Evolutionary conservation across 2,113 vertebrate genomes (phyloP).

Genomic region (Lamprologus ornatipinnis): DNA sequence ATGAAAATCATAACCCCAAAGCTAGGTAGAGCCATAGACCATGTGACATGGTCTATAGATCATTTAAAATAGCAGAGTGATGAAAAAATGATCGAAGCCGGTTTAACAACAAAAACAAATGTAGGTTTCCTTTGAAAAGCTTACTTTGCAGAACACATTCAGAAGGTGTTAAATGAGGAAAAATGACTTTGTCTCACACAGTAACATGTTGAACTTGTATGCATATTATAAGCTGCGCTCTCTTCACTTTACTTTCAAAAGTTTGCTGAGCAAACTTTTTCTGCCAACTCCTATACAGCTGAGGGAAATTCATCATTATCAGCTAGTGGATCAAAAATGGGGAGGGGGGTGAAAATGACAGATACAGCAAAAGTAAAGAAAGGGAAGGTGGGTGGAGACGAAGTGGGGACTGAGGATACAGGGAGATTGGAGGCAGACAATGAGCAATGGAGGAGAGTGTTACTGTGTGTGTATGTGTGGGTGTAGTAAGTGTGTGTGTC

Average conservation of each 20-base stretch:
- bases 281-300: conserved; percentile 47
- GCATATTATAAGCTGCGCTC: conserved; percentile 43
- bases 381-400: conserved; percentile 55
- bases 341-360: conserved; percentile 59
- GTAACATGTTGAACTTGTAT: conserved; percentile 36
- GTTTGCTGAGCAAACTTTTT: conserved; percentile 62
- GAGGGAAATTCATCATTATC: conserved; percentile 67
- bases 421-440: conserved; percentile 53
- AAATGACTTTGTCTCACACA: conserved; percentile 34
- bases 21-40: not conserved
- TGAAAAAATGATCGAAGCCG: not conserved
- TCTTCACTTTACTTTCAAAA: conserved; percentile 51
- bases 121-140: conserved; percentile 7
- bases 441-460: conserved; percentile 41
- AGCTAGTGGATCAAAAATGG: conserved; percentile 62
- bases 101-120: not conserved
- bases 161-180: conserved; percentile 17
- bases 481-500: not conserved
- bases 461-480: not conserved
- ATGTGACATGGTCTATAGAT: not conserved
- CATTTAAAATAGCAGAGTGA: not conserved
- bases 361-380: conserved; percentile 60
- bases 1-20: not conserved
- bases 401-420: conserved; percentile 49
- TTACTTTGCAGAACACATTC: conserved; percentile 5